Percentiles rank a stretch among this genome's conserved stretches.
Evolutionary conservation across 2,888 invertebrate genomes (phyloP).

Genomic region (Ophion ellenae): DNA sequence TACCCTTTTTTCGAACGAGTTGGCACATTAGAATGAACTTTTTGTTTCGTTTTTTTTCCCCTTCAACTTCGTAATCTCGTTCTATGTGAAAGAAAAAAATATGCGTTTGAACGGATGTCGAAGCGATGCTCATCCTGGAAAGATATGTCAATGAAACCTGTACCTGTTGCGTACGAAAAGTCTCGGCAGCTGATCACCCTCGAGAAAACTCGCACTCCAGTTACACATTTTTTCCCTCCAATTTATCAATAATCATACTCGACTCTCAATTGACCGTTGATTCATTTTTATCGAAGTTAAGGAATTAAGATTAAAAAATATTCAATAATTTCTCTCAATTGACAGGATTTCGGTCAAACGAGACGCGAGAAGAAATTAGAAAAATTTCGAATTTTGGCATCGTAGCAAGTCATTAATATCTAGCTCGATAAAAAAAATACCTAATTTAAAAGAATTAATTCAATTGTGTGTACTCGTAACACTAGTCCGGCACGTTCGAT

Average conservation of each 20-base stretch:
- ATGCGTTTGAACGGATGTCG: constrained; percentile 69
- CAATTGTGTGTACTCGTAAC: constrained; percentile 32
- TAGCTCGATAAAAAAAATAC: background rate
- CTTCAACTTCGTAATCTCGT: constrained; percentile 61
- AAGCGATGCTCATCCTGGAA: constrained; percentile 78
- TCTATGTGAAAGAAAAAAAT: constrained; percentile 36
- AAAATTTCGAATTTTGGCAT: constrained; percentile 78
- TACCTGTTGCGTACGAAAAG: constrained; percentile 72
- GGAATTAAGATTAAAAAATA: background rate
- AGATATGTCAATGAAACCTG: constrained; percentile 79
- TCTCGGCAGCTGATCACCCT: constrained; percentile 70
- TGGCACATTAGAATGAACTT: constrained; percentile 81
- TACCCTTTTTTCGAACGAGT: constrained; percentile 75
- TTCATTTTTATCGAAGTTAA: no score
- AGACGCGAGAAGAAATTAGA: background rate
- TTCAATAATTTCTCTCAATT: constrained; percentile 15
- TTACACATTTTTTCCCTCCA: no score
- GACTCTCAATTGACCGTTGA: no score
- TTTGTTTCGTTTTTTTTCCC: constrained; percentile 58
- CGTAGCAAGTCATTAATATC: constrained; percentile 67
- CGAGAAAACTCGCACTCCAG: background rate
- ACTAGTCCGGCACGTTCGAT: constrained; percentile 59
- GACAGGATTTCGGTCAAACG: constrained; percentile 6
- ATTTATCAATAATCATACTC: no score
- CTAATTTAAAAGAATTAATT: background rate